Percentiles rank a stretch among this genome's conserved stretches.
Evolutionary conservation across 2,888 invertebrate species (phyloP).

Genomic region (Petrophora chlorosata): DNA sequence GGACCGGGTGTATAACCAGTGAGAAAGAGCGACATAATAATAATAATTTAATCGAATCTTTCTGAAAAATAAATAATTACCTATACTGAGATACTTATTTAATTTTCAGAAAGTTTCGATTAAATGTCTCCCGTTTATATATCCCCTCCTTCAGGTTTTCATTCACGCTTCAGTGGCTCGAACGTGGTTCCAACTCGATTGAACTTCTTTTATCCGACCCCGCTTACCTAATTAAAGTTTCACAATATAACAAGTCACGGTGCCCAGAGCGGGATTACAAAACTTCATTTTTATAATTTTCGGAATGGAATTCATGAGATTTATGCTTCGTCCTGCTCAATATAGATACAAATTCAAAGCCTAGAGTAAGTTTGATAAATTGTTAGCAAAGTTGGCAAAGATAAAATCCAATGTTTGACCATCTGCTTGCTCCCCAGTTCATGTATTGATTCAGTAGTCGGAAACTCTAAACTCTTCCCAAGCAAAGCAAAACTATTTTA

Average conservation of each 20-base stretch:
- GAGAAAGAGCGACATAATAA: no score
- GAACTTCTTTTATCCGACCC: slow-evolving; percentile 15
- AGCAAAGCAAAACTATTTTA: slow-evolving; percentile 9
- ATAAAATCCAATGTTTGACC: slow-evolving; percentile 13
- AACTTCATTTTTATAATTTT: background rate
- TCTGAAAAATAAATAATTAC: no score
- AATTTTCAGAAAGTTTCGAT: slow-evolving; percentile 1
- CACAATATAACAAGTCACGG: slow-evolving; percentile 16
- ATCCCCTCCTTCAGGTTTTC: slow-evolving; percentile 9
- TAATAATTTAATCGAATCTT: no score
- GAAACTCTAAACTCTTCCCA: slow-evolving; percentile 1
- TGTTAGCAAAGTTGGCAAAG: slow-evolving; percentile 3
- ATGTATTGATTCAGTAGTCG: slow-evolving; percentile 3
- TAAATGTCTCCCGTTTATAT: slow-evolving; percentile 4
- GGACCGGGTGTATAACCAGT: no score
- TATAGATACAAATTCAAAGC: no score
- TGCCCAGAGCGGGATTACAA: slow-evolving; percentile 3
- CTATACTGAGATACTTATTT: no score
- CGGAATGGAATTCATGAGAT: no score
- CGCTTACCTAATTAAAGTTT: slow-evolving; percentile 16
- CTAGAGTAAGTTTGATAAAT: slow-evolving; percentile 6
- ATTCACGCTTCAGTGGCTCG: slow-evolving; percentile 10
- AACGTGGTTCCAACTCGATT: slow-evolving; percentile 19
- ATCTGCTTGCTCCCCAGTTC: slow-evolving; percentile 4
- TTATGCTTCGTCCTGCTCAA: no score